Base-by-base conservation (phyloP, 2,888 invertebrate species). In the Dynastes tityus region DNA sequence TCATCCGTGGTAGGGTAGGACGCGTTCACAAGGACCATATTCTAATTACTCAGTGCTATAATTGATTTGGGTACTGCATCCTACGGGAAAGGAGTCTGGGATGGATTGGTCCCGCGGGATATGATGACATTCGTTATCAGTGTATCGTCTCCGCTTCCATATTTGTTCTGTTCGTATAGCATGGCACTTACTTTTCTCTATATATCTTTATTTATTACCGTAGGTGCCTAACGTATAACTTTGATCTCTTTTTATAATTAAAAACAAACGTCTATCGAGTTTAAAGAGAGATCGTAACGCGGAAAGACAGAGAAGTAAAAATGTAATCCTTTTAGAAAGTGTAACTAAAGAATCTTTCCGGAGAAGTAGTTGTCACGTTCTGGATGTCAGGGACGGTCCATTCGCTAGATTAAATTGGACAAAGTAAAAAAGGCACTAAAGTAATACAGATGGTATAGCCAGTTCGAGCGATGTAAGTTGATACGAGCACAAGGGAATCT, bases 371-470 rank as follows among this genome's bases (percentile, higher is more conserved):
- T 85, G 86, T 87, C 87, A 87, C 87, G 87, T 85, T 82, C 82
- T 82, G 82, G 84, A 85, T 85, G 85, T 86, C 86, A 87, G 85
- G 86, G 85, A 85, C 85, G 86, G 87, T 87, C 87, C 87, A 87
- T 87, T 87, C 86, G 82, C 86, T 83, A 86, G 87, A 87, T 87
- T 86, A 86, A 87, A 87, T 85, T 83, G 84, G 85, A 85, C 86
- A 85, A 84, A 85, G 83, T 85, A 86, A 87, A 86, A 55, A 86
- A 85, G 83, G 49, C 77, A 51, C 63, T 68, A 71, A 77, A 71
- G 71, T 63, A 71, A 55, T 55, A 45, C 55, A 11, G 45, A 45
- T 45, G 2, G 16, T 16, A 16, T 8, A 45, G 45, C 9, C 45
- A 45, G 49, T 37, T 16, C 71, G 63, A 70, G 29, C 45, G n/a